phyloP scores from a whole-genome alignment of 2,113 vertebrate genomes.

The Hippolais icterina region DNA sequence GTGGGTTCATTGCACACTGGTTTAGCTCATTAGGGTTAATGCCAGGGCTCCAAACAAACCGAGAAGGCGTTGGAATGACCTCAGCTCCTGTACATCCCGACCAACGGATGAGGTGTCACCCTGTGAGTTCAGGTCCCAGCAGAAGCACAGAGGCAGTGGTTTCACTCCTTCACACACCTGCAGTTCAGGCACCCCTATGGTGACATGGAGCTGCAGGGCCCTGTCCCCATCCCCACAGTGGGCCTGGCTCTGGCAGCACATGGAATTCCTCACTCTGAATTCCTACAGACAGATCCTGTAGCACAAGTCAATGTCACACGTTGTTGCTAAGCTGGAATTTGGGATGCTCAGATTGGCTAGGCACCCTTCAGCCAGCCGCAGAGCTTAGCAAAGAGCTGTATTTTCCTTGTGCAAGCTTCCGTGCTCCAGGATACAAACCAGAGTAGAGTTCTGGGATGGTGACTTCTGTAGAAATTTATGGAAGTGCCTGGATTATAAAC shows the following conservation, averaged over 20 bases:
- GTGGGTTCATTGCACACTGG: neutral
- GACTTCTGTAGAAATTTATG: neutral
- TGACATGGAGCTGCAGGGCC: rapidly evolving
- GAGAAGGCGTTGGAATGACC: neutral
- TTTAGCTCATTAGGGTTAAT: neutral
- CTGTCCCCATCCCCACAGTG: neutral
- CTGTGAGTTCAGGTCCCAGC: neutral
- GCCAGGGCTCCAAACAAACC: neutral
- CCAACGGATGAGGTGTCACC: too few species aligned
- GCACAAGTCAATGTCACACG: neutral
- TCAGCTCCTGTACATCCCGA: rapidly evolving
- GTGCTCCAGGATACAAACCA: neutral
- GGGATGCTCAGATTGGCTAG: neutral
- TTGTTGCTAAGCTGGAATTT: neutral
- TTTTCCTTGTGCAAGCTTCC: neutral
- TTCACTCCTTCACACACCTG: neutral
- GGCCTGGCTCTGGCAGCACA: neutral
- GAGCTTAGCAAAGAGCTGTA: neutral
- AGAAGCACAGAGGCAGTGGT: neutral
- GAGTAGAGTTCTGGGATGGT: neutral
- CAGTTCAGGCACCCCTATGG: neutral
- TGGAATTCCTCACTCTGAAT: neutral
- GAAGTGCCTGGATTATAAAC: neutral
- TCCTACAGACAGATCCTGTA: neutral
- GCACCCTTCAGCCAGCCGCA: neutral